Evolutionary conservation across 2,888 invertebrate species (phyloP).

Genomic region (Onthophagus sagittarius): DNA sequence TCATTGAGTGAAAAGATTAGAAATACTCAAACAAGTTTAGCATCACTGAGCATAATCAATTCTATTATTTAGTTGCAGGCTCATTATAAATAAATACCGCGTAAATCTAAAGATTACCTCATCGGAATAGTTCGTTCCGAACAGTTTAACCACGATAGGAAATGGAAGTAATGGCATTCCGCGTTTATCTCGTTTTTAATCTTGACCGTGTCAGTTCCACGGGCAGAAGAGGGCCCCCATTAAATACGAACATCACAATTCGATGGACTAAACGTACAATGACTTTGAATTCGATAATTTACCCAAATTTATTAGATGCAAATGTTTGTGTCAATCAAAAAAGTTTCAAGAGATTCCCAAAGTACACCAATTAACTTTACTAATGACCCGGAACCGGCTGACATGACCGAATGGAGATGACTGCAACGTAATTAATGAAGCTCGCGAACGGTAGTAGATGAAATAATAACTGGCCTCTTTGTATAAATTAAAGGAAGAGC

Average conservation of each 20-base stretch:
- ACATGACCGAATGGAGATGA: conserved; percentile 1
- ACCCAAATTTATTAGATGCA: neutral
- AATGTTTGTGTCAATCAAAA: too few species aligned
- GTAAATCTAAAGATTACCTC: neutral
- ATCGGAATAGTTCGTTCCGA: neutral
- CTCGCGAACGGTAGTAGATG: conserved; percentile 3
- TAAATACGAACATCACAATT: neutral
- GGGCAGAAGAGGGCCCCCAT: neutral
- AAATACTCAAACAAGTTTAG: neutral
- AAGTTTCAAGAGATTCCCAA: neutral
- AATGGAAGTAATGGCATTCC: neutral
- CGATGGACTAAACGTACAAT: too few species aligned
- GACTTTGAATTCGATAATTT: neutral
- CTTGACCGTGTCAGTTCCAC: neutral
- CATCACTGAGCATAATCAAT: neutral
- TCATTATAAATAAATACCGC: neutral
- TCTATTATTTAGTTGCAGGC: neutral
- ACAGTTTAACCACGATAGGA: neutral
- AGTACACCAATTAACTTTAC: conserved; percentile 5
- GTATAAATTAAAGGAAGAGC: neutral
- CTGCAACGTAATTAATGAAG: conserved; percentile 7
- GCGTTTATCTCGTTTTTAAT: neutral
- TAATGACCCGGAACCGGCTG: conserved; percentile 5
- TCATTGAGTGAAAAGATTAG: neutral
- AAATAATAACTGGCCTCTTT: conserved; percentile 11